phyloP scores from a whole-genome alignment of 2,113 vertebrate species.

The Tragelaphus scriptus region DNA sequence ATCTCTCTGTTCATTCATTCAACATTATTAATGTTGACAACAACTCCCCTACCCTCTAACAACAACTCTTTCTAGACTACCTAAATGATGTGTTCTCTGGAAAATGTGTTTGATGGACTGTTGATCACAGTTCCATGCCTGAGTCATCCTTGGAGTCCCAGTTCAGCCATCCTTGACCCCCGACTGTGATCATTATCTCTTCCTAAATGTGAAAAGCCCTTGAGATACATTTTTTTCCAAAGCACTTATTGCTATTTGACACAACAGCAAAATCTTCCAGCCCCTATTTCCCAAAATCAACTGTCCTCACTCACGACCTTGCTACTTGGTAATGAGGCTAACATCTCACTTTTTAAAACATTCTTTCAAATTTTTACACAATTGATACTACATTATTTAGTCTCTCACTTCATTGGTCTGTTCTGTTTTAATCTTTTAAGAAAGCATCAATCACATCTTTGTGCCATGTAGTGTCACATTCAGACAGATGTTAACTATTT shows the following conservation, averaged over 20 bases:
- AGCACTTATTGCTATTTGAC: neutral
- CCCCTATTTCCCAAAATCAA: neutral
- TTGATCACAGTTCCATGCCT: neutral
- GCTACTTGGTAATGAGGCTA: neutral
- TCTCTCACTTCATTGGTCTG: neutral
- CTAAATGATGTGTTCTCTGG: neutral
- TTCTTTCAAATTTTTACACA: neutral
- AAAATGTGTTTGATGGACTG: accelerated
- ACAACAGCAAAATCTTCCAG: neutral
- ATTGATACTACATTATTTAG: neutral
- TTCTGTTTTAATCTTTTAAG: neutral
- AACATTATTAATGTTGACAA: neutral
- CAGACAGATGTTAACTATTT: neutral
- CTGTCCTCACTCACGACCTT: neutral
- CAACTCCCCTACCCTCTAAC: neutral
- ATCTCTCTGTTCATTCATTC: neutral
- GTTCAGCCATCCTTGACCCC: neutral
- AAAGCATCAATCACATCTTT: neutral
- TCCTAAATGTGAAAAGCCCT: neutral
- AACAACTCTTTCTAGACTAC: neutral
- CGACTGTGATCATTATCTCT: neutral
- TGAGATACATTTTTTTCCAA: neutral
- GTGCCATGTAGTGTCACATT: neutral
- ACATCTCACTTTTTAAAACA: neutral
- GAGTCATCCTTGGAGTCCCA: neutral